These are phyloP conservation scores for Bergia sp. DNA, from an alignment of 92 coral and sea anemone species.

Conservation along the genomic window DNA sequence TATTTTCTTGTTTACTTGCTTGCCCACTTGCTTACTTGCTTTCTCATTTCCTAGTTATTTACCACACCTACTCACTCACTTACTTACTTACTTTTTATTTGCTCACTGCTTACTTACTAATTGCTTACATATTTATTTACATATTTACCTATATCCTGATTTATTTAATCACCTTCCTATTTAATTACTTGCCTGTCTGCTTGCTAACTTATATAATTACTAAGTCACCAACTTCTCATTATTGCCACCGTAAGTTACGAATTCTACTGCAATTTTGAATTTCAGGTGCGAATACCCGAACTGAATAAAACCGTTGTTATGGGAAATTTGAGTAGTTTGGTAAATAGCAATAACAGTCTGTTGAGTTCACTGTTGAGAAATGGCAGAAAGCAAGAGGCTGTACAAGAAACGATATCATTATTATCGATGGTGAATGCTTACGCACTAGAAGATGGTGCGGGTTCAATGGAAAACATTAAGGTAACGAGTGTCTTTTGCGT, in stretches of 20 bases:
- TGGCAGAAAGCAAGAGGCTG: slow-evolving; percentile 16
- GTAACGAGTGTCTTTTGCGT: not conserved
- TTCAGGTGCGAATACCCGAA: slow-evolving; percentile 22
- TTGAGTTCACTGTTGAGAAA: slow-evolving; percentile 19
- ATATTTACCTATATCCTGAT: no score
- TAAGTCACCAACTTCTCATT: not conserved
- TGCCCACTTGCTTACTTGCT: not conserved
- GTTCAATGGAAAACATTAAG: not conserved
- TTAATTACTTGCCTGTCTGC: not conserved
- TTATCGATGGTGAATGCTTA: slow-evolving; percentile 18
- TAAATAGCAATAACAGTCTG: not conserved
- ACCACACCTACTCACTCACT: not conserved
- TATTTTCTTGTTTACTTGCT: not conserved
- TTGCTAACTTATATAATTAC: not conserved
- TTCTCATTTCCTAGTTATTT: not conserved
- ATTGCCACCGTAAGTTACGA: no score
- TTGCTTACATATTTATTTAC: not conserved
- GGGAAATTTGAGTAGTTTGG: not conserved
- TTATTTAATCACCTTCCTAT: not conserved
- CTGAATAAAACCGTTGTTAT: slow-evolving; percentile 9
- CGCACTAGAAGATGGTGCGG: slow-evolving; percentile 15
- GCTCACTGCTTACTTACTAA: not conserved
- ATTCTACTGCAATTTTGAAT: not conserved
- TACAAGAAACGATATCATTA: not conserved
- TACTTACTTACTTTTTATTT: no score